These are phyloP conservation scores for Chroicocephalus ridibundus DNA, from an alignment of 2,113 vertebrate species.

Conservation along the genomic window DNA sequence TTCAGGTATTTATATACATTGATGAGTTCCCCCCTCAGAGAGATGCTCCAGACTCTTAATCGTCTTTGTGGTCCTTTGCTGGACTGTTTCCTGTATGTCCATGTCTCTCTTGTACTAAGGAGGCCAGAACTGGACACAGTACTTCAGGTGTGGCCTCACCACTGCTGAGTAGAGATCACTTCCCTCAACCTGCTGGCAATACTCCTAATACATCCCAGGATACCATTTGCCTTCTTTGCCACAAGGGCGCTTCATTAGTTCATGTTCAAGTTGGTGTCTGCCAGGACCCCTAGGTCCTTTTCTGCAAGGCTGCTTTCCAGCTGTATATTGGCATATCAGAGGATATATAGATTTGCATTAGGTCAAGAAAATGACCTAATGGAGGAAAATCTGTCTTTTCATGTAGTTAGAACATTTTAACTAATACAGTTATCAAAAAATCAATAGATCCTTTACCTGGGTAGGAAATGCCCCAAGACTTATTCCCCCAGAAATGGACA, in stretches of 20 bases:
- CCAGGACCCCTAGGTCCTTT: background rate
- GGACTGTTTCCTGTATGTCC: background rate
- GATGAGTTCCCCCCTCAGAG: accelerated
- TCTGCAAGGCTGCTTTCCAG: background rate
- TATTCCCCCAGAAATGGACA: background rate
- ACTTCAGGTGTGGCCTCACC: background rate
- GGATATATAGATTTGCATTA: background rate
- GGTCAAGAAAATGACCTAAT: background rate
- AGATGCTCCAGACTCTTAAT: background rate
- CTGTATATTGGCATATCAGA: background rate
- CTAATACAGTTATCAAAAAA: background rate
- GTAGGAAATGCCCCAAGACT: background rate
- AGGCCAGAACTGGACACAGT: background rate
- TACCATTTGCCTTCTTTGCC: background rate
- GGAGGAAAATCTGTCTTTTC: background rate
- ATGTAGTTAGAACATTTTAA: background rate
- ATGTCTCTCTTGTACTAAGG: background rate
- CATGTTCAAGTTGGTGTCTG: background rate
- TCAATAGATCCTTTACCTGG: background rate
- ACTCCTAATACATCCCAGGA: background rate
- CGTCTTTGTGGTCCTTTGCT: background rate
- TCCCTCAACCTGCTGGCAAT: background rate
- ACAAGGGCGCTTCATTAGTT: background rate
- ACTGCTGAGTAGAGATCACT: background rate
- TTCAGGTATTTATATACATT: background rate